These are phyloP conservation scores for Ophion ellenae DNA, from an alignment of 2,888 invertebrate genomes.

Conservation along the genomic window DNA sequence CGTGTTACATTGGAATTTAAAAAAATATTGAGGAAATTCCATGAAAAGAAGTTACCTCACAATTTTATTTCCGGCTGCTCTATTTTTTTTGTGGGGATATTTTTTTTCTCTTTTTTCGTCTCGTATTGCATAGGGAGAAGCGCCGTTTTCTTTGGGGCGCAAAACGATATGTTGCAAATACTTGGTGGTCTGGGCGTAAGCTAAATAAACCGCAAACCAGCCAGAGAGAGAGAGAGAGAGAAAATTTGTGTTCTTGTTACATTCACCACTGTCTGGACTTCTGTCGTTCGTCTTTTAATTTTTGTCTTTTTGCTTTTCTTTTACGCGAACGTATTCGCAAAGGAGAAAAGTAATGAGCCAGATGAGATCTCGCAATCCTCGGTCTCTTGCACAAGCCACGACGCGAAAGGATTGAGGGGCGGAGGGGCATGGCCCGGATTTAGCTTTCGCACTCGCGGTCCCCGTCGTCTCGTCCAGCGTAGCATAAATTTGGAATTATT, in stretches of 20 bases:
- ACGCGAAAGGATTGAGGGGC: conserved; percentile 16
- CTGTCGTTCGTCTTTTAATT: background rate
- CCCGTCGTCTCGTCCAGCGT: conserved; percentile 26
- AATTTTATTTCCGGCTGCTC: no score
- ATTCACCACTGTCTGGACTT: conserved; percentile 31
- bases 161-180: conserved; percentile 7
- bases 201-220: conserved; percentile 41
- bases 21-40: no score
- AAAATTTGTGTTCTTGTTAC: conserved; percentile 48
- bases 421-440: conserved; percentile 49
- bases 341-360: conserved; percentile 29
- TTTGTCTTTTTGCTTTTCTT: background rate
- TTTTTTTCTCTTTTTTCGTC: no score
- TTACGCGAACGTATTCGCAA: conserved; percentile 15
- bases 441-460: conserved; percentile 52
- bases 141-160: background rate
- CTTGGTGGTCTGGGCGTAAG: conserved; percentile 18
- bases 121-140: no score
- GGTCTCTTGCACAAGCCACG: conserved; percentile 9
- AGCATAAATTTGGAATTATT: conserved; percentile 57
- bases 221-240: background rate
- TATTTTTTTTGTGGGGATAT: no score
- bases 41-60: no score
- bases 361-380: conserved; percentile 26
- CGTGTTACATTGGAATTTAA: no score